Base-by-base conservation (phyloP, 2,113 vertebrate genomes). In the Oncorhynchus clarkii region DNA sequence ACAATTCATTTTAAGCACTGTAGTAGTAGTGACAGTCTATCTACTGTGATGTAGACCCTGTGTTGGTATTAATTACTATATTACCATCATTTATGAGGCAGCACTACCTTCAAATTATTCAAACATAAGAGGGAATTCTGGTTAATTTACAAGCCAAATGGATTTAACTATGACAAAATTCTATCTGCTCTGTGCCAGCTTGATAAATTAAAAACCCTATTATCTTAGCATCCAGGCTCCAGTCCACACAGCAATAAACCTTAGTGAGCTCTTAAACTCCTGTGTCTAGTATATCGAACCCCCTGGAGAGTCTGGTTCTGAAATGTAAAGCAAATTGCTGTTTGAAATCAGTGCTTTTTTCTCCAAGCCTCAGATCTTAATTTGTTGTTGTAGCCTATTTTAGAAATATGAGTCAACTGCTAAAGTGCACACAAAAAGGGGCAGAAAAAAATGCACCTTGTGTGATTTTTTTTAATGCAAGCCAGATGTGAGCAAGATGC, bases 401-500 rank as follows among this genome's bases (percentile, higher is more conserved):
- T 82, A 92, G 90, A 93, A 94, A 94, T 90, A 87, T 85, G 87
- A 94, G 89, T 89, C 89, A 92, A 92, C 88, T 84, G 78, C 86
- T 87, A 82, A 84, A 90, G 77, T 74, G 81, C 93, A 88, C 90
- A 93, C 88, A 83, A 83, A 80, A 74, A 83, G 75, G 31, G 69
- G 73, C 85, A 80, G 66, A 82, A 89, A 89, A 92, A 94, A 94
- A 94, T 93, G 92, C 93, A 97, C 95, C 95, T 95, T 96, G 93
- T 94, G 91, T 94, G 91, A 95, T 81, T 87, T 83, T 76, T 86
- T 80, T 85, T 95, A 95, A 97, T 95, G 91, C 85, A 89, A 92
- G 90, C 95, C 95, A 97, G 95, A 96, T 97, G 96, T 94, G 91
- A 67, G 85, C 83, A 71, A 80, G 82, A 92, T 94, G 92, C 92